phyloP scores from a whole-genome alignment of 2,113 vertebrate species.

The Calyptomena viridis region DNA sequence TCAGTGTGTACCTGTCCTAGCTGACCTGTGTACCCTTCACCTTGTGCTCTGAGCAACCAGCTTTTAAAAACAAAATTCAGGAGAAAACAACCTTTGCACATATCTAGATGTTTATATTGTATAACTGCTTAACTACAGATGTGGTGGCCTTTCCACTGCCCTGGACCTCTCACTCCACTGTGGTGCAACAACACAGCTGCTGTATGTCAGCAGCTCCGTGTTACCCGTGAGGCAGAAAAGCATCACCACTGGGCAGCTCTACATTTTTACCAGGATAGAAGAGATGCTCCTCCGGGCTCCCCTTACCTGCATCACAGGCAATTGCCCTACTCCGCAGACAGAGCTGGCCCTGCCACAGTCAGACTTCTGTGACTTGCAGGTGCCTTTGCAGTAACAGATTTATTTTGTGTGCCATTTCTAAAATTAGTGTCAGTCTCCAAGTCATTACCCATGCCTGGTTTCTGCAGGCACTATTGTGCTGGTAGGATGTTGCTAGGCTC shows the following conservation, averaged over 20 bases:
- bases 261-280: background rate
- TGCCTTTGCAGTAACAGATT: background rate
- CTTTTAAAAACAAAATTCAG: background rate
- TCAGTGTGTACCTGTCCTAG: background rate
- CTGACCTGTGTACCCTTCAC: background rate
- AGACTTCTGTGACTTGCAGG: background rate
- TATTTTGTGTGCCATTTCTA: background rate
- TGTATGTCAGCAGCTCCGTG: fast-evolving
- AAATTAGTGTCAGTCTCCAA: background rate
- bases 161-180: fast-evolving
- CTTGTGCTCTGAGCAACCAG: background rate
- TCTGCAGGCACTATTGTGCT: background rate
- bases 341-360: background rate
- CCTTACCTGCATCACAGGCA: background rate
- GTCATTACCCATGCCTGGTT: background rate
- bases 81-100: background rate
- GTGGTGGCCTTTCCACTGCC: background rate
- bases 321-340: background rate
- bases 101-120: background rate
- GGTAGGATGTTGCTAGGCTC: background rate
- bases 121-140: background rate
- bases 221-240: fast-evolving
- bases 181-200: fast-evolving
- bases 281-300: background rate
- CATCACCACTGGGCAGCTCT: fast-evolving